Conservation (phyloP, 2,888 invertebrate species). For the Lasius platythorax region DNA sequence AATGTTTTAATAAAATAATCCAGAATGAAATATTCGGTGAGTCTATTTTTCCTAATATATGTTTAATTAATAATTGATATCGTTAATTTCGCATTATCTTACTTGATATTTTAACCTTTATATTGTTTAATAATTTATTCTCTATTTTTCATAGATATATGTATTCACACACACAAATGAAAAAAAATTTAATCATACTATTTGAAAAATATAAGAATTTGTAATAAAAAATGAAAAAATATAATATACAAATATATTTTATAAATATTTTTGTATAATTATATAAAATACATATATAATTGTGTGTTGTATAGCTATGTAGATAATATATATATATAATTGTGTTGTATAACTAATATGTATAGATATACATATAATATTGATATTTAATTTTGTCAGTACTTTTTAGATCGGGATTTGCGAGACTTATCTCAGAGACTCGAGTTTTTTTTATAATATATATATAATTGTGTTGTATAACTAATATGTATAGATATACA, state of each 20-base stretch:
- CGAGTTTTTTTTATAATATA: no score
- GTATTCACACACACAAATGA: neutral
- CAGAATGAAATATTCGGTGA: neutral
- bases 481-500: no score
- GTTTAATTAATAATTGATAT: neutral
- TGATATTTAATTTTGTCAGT: no score
- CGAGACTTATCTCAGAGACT: no score
- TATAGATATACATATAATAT: no score
- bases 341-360: no score
- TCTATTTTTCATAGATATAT: neutral
- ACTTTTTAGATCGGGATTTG: no score
- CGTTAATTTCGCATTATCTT: neutral
- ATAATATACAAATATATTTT: neutral
- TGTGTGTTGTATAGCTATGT: neutral
- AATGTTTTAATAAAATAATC: conserved; percentile 40
- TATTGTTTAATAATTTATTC: neutral
- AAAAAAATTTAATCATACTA: no score
- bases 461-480: no score
- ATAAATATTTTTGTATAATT: neutral
- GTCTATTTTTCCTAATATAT: neutral
- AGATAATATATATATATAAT: no score
- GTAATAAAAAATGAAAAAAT: neutral
- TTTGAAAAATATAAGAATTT: no score
- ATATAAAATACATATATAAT: neutral
- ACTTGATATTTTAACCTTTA: neutral